Evolutionary conservation across 2,797 vertebrate genomes (phyloP), one percentile per base, ranked within the genome.

Genomic region (Rhinoraja longicauda): DNA sequence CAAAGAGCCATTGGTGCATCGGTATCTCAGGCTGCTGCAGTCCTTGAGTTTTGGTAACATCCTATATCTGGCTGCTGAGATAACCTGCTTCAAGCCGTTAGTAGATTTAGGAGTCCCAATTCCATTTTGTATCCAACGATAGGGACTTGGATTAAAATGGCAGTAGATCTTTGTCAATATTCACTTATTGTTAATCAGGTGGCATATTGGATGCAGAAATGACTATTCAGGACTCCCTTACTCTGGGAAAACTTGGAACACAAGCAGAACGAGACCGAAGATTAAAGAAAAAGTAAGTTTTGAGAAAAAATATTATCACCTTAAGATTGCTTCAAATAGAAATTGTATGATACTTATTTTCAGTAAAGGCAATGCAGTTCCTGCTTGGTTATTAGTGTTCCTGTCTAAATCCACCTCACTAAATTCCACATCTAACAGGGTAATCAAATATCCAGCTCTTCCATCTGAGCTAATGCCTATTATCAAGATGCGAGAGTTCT

Each of bases 241-340:
- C 98, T 92, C 97, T 99, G 94, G 97, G 98, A 94, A 98, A 98
- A 94, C 96, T 99, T 95, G 98, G 98, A 81, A 98, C 98, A 17
- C 98, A 99, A 94, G 98, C 98, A 0, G 98, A 99, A 95, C 97
- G 98, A 95, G 98, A 99, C 94, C 97, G 98, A 92, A 96, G 98
- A 91, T 96, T 99, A 95, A 98, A 97, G 94, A 99, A 99, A 96
- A 99, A 99, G 98, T 99, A 97, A 96, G 96, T 57, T 24, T 62
- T n/a, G 77, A 67, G 13, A 76, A 39, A 32, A 36, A 26, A 8
- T 76, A 19, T n/a, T 57, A 53, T 59, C 15, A 59, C 5, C 57
- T 10, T 84, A 53, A 59, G 53, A 0, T 84, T 59, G 53, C 59
- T 84, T 84, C 10, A 39, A 57, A 12, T 53, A 53, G 24, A 9